phyloP scores from a whole-genome alignment of 2,888 invertebrate genomes.

The Eupelmus urozonus region DNA sequence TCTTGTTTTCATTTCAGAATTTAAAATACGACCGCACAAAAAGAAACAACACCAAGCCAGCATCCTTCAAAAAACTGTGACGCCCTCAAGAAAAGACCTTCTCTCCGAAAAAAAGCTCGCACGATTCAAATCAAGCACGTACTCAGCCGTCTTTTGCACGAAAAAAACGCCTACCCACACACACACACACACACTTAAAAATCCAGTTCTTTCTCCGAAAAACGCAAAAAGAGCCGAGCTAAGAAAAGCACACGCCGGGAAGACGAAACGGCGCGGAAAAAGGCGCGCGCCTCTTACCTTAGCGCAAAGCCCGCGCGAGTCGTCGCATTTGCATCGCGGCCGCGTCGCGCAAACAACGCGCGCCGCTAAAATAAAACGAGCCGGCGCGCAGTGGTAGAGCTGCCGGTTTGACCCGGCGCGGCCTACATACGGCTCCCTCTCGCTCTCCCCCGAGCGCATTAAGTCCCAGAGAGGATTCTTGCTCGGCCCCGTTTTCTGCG shows the following conservation, averaged over 20 bases:
- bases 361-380: slow-evolving; percentile 23
- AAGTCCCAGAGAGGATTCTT: slow-evolving; percentile 64
- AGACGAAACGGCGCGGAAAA: slow-evolving; percentile 21
- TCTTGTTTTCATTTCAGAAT: no score
- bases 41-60: no score
- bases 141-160: neutral
- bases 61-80: no score
- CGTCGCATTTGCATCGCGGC: slow-evolving; percentile 39
- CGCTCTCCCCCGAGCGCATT: slow-evolving; percentile 62
- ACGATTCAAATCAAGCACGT: no score
- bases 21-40: no score
- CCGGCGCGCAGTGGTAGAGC: slow-evolving; percentile 35
- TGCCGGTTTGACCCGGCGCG: slow-evolving; percentile 64
- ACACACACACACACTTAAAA: no score
- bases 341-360: neutral
- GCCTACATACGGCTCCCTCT: neutral
- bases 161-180: no score
- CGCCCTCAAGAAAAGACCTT: no score
- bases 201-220: neutral
- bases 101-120: no score
- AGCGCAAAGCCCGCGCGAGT: neutral
- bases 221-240: neutral
- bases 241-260: neutral
- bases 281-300: neutral
- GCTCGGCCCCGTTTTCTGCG: neutral